A percentile compares a stretch with the other conserved stretches of the same genome.
Evolutionary conservation across 2,113 vertebrate genomes (phyloP).

Genomic region (Beaufortia kweichowensis): DNA sequence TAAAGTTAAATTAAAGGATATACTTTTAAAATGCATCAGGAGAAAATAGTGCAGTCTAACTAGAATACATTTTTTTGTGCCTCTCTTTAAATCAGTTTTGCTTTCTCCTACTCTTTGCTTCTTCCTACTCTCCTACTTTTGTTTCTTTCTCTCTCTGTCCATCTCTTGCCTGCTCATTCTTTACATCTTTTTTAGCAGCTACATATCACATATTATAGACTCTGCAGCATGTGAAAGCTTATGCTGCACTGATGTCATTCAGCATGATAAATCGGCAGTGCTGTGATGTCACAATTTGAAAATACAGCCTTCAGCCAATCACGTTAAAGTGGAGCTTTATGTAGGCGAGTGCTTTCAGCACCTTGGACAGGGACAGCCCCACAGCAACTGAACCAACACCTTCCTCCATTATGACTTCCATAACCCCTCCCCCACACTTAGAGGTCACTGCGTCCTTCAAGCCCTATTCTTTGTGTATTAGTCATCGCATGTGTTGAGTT

Average conservation of each 20-base stretch:
- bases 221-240: background rate
- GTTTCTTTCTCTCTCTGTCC: background rate
- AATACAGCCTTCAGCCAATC: constrained; percentile 8
- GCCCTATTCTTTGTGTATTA: constrained; percentile 13
- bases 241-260: constrained; percentile 25
- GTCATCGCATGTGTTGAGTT: background rate
- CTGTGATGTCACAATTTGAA: constrained; percentile 9
- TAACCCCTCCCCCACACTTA: constrained; percentile 23
- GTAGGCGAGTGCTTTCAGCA: constrained; percentile 34
- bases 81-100: background rate
- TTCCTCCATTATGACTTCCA: background rate
- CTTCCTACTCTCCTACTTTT: background rate
- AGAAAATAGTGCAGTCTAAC: background rate
- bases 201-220: constrained; percentile 1
- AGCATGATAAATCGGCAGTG: constrained; percentile 24
- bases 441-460: constrained; percentile 54
- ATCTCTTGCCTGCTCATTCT: background rate
- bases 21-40: too few relatives aligned
- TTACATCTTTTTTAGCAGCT: background rate
- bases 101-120: background rate
- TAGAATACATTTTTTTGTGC: background rate
- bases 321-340: background rate
- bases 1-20: too few relatives aligned
- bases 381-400: background rate
- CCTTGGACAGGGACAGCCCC: constrained; percentile 28